Evolutionary conservation across 2,888 invertebrate species (phyloP).

Genomic region (Ephialtes manifestator): DNA sequence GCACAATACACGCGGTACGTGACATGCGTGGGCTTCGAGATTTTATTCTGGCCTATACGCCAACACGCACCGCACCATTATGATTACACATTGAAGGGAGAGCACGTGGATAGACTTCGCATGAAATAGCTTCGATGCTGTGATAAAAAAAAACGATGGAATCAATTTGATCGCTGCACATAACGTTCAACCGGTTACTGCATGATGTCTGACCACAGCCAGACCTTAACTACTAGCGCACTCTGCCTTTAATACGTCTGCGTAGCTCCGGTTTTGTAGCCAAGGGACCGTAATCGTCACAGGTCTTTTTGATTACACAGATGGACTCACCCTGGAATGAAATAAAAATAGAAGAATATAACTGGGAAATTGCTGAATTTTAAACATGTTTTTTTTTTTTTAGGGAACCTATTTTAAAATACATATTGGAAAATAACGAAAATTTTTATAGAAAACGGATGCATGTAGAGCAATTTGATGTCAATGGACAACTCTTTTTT

Average conservation of each 20-base stretch:
- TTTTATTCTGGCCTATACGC: constrained; percentile 13
- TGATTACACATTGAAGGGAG: constrained; percentile 29
- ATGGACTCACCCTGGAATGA: not conserved
- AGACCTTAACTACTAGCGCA: constrained; percentile 12
- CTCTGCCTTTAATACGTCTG: not conserved
- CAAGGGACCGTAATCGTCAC: not conserved
- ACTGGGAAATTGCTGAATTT: too few species aligned
- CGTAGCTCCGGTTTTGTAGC: not conserved
- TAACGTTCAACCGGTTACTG: not conserved
- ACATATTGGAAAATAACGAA: too few species aligned
- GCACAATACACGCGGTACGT: constrained; percentile 41
- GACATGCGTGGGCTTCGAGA: constrained; percentile 39
- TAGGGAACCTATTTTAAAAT: too few species aligned
- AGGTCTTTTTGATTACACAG: not conserved
- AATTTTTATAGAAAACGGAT: too few species aligned
- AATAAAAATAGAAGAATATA: not conserved
- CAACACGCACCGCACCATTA: constrained; percentile 33
- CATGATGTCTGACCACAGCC: constrained; percentile 36
- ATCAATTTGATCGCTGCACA: not conserved
- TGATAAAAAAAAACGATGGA: constrained; percentile 13
- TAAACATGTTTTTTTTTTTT: too few species aligned
- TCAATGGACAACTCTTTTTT: too few species aligned
- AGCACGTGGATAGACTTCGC: constrained; percentile 5
- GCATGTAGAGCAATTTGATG: too few species aligned
- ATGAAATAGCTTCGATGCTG: constrained; percentile 7